Evolutionary conservation across 1,140 invertebrate species (phyloP), one percentile per base, ranked within the genome.

Genomic region (Camponotus vicinus): DNA sequence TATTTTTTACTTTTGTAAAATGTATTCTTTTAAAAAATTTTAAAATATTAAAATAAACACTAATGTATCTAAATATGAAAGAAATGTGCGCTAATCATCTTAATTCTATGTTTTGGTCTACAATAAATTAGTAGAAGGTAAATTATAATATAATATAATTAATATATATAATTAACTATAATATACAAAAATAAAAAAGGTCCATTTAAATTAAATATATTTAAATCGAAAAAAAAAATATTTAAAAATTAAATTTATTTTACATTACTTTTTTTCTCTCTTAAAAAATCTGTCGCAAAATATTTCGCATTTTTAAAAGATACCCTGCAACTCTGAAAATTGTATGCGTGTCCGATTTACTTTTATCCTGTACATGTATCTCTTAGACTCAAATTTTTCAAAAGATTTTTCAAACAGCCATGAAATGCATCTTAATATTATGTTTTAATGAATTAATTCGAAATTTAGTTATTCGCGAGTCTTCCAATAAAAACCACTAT

Each of bases 211-310:
- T 40, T 40, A 75, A 37, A 55, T 27, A 21, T 59, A 11, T 15
- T 75, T 6, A 55, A 57, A 57, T 21, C 13, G 6, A 49, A 13
- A 21, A 59, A 59, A 49, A 21, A 59, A 21, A 37, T 7, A 37
- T 75, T 59, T n/a, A n/a, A 13, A 52, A 55, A 55, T 52, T 3
- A 75, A 37, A 37, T 73, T 37, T 55, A 52, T 7, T 32, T 70
- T 18, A 73, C 9, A 37, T 52, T 52, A 71, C 11, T 21, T n/a
- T n/a, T 34, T 49, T 40, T 40, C 34, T 27, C 34, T 57, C 9
- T 27, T 55, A 73, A 55, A 18, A 37, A 52, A 3, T 37, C n/a
- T 55, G 1, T 55, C 1, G 11, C 45, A 49, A 49, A 49, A 49
- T 8, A 15, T n/a, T 21, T 57, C 3, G 34, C 11, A 15, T 57